Conservation (phyloP, 2,888 invertebrate genomes). For the Pachycephus smyrnensis region DNA sequence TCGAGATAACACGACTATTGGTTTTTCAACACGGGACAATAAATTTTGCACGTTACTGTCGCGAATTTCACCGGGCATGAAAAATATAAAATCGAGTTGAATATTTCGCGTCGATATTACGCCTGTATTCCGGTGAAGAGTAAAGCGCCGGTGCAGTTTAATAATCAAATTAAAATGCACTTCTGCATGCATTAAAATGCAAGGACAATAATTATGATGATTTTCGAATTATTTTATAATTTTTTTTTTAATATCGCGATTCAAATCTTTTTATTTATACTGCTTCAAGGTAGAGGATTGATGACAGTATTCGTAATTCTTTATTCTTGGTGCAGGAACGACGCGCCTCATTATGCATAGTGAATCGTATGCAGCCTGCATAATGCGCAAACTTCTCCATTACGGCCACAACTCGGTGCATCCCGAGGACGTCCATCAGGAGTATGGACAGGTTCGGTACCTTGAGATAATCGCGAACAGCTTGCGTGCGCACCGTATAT, state of each 20-base stretch:
- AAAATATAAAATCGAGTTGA: not conserved
- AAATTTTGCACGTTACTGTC: not conserved
- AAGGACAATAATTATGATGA: not conserved
- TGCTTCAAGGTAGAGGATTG: constrained; percentile 18
- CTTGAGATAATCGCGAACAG: not conserved
- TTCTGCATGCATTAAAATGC: not conserved
- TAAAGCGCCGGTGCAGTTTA: not conserved
- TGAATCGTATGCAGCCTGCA: constrained; percentile 65
- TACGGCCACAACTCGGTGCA: constrained; percentile 44
- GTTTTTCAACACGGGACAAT: not conserved
- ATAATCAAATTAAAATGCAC: not conserved
- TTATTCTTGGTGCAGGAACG: constrained; percentile 61
- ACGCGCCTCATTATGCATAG: constrained; percentile 65
- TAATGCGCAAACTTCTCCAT: constrained; percentile 64
- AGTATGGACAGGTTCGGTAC: not conserved
- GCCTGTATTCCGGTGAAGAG: not conserved
- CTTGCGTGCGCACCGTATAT: not conserved
- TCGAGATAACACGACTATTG: not conserved
- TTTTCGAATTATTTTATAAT: not conserved
- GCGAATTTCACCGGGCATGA: not conserved
- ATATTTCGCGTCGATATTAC: not conserved
- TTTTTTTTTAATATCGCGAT: not conserved
- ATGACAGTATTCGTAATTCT: constrained; percentile 51
- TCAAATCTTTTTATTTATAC: not conserved
- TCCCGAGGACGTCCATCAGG: not conserved